Evolutionary conservation across 2,113 vertebrate genomes (phyloP).

Genomic region (Mesoclemmys tuberculata): DNA sequence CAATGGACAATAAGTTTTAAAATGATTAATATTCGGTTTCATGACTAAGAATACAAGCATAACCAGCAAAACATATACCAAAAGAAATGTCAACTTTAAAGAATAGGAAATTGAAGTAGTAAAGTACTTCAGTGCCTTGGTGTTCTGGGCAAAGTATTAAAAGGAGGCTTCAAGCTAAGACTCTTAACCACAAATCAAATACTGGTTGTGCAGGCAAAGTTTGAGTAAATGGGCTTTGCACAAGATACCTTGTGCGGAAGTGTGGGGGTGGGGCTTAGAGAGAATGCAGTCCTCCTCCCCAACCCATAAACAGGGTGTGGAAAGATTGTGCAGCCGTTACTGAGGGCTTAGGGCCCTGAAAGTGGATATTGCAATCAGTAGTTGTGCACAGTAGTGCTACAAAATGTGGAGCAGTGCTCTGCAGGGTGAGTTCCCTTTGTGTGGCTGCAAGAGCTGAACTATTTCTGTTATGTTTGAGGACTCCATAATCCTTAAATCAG

Average conservation of each 20-base stretch:
- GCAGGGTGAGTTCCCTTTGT: rapidly evolving
- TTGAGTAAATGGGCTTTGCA: background rate
- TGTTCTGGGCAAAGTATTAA: background rate
- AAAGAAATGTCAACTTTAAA: background rate
- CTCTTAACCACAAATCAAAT: background rate
- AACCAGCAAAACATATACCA: background rate
- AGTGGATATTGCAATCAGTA: background rate
- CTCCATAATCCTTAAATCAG: background rate
- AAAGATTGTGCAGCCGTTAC: background rate
- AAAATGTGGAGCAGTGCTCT: background rate
- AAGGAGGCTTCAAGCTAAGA: background rate
- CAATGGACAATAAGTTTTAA: background rate
- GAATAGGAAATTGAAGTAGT: background rate
- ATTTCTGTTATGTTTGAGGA: background rate
- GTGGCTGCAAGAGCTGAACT: background rate
- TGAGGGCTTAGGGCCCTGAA: background rate
- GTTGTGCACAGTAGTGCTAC: background rate
- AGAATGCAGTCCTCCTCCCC: background rate
- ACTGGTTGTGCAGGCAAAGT: background rate
- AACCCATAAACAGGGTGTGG: background rate
- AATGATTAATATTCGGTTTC: background rate
- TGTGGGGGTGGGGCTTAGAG: background rate
- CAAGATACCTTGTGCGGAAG: background rate
- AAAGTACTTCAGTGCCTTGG: background rate
- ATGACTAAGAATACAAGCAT: background rate